A percentile compares a stretch with the other conserved stretches of the same genome.
These are phyloP conservation scores for Neotoxoptera formosana DNA, from an alignment of 1,140 invertebrate genomes.

Conservation along the genomic window DNA sequence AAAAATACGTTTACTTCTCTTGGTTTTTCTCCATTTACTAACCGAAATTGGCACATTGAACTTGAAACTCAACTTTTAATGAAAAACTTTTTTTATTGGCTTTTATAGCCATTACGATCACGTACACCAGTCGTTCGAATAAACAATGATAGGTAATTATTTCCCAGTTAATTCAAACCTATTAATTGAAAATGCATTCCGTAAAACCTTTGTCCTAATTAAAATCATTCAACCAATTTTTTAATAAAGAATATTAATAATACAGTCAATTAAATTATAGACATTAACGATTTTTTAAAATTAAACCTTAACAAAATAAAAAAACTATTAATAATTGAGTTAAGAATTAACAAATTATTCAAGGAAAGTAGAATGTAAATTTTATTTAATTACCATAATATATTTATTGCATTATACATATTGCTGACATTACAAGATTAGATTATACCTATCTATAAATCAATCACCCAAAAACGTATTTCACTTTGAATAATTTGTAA, in stretches of 20 bases:
- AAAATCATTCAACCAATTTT: not conserved
- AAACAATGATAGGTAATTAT: not conserved
- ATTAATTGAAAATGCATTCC: not conserved
- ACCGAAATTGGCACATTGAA: not conserved
- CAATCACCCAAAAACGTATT: not conserved
- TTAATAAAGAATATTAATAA: not conserved
- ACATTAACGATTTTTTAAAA: not conserved
- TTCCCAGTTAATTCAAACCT: not conserved
- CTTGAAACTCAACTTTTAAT: not conserved
- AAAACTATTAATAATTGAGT: not conserved
- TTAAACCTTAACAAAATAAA: not conserved
- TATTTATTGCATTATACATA: not conserved
- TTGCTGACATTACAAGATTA: not conserved
- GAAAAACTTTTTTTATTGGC: not conserved
- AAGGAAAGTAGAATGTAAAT: not conserved
- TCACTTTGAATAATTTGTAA: not conserved
- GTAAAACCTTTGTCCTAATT: not conserved
- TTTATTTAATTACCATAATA: not conserved
- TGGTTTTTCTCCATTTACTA: not conserved
- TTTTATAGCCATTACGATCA: not conserved
- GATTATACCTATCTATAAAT: not conserved
- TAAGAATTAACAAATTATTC: not conserved
- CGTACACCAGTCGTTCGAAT: not conserved
- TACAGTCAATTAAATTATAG: not conserved
- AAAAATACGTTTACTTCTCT: not conserved